A percentile compares a stretch with the other conserved stretches of the same genome.
These are phyloP conservation scores for Lycophotia porphyrea DNA, from an alignment of 2,888 invertebrate species.

Conservation along the genomic window DNA sequence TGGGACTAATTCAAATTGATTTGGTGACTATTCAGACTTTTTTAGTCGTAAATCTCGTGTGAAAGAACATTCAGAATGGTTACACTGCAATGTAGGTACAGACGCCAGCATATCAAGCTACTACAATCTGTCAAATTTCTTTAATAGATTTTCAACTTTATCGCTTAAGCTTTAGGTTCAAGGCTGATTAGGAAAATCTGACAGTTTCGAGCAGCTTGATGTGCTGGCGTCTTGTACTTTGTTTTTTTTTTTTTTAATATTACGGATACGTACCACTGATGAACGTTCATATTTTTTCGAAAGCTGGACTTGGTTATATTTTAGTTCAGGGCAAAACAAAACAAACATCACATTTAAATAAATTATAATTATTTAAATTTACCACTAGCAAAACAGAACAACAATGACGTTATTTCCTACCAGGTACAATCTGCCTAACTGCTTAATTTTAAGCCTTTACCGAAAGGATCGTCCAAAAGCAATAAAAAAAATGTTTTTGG, in stretches of 20 bases:
- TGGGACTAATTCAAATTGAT: slow-evolving; percentile 37
- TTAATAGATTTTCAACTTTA: too few species aligned
- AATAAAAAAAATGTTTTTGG: slow-evolving; percentile 77
- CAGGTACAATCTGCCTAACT: slow-evolving; percentile 42
- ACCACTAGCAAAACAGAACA: slow-evolving; percentile 27
- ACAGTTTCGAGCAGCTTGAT: too few species aligned
- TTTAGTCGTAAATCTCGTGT: neutral
- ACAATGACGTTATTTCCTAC: slow-evolving; percentile 21
- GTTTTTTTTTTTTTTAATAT: too few species aligned
- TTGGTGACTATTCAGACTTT: slow-evolving; percentile 16
- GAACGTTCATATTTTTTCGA: neutral
- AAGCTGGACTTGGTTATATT: neutral
- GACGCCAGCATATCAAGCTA: too few species aligned
- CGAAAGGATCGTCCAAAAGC: slow-evolving; percentile 19
- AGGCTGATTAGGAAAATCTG: too few species aligned
- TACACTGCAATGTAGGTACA: neutral
- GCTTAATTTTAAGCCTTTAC: slow-evolving; percentile 30
- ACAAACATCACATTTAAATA: neutral
- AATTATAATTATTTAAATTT: slow-evolving; percentile 1
- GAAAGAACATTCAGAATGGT: neutral
- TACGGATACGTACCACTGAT: too few species aligned
- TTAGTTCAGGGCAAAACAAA: neutral
- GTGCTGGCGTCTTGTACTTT: too few species aligned
- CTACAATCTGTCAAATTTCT: too few species aligned
- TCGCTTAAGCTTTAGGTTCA: too few species aligned